Evolutionary conservation across 2,888 invertebrate species (phyloP), one percentile per base, ranked within the genome.

Genomic region (Melinaea marsaeus): DNA sequence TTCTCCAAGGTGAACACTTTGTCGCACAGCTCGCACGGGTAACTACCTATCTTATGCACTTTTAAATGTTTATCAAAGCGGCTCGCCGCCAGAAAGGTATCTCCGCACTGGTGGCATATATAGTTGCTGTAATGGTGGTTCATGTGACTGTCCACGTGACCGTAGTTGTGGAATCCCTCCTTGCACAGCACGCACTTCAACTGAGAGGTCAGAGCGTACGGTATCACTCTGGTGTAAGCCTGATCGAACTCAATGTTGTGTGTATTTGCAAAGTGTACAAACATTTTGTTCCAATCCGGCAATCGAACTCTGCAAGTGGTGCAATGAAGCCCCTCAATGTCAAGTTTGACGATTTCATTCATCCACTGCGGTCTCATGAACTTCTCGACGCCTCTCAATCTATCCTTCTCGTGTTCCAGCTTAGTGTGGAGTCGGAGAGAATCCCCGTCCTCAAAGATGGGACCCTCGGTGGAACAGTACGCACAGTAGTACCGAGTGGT

Each of bases 1-100:
- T 79, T 78, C 0, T 78, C 73, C 13, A 88, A 64, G 0, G 80
- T 75, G 64, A 92, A 92, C 0, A 86, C 80, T 70, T 91, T 92
- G 0, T 80, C 74, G 68, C 92, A 92, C 0, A 76, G 70, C 0
- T 79, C 75, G 64, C 92, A 92, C 0, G 80, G 80, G 64, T 74
- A 88, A 2, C 77, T 81, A 0, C 87, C 91, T 0, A 77, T 76
- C 4, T 80, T 81, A 64, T 92, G 92, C 0, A 83, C 86, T 58
- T 83, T 78, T 0, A 81, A 65, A 62, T 92, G 92, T 7, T 79
- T 80, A 34, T 80, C 81, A 0, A 85, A 56, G 0, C 88, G 67
- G 0, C 47, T 67, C 0, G 67, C 65, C 0, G 83, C 71, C 0
- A 86, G 22, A 56, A 83, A 89, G 0, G 83, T 75, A 3, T 84